Percentiles rank a stretch among this genome's conserved stretches.
Conservation (phyloP, 2,797 vertebrate species). For the Dicrostonyx torquatus region DNA sequence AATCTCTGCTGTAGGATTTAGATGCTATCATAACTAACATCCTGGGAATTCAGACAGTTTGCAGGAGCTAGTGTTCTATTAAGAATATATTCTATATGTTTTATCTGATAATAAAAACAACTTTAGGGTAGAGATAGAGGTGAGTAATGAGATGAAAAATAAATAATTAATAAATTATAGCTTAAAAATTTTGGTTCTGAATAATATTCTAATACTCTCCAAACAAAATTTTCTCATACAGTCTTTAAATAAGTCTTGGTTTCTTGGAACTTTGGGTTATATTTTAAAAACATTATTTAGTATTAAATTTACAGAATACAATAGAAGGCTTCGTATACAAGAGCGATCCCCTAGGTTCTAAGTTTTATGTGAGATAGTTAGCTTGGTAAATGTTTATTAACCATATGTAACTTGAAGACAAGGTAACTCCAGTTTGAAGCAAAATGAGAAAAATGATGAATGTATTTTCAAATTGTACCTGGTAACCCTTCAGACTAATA, state of each 20-base stretch:
- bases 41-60: not conserved
- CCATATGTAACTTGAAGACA: not conserved
- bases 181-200: not conserved
- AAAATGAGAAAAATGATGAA: not conserved
- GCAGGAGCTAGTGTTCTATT: not conserved
- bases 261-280: not conserved
- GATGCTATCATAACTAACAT: not conserved
- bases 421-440: not conserved
- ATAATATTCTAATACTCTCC: not conserved
- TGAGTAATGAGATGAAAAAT: not conserved
- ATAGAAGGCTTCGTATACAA: not conserved
- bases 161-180: not conserved
- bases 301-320: not conserved
- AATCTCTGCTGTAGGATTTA: not conserved
- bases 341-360: not conserved
- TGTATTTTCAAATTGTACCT: not conserved
- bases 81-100: not conserved
- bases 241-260: not conserved
- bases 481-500: not conserved
- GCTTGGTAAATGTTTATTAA: not conserved
- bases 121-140: too few species aligned
- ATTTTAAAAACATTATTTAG: not conserved
- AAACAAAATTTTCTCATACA: not conserved
- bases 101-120: not conserved
- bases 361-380: not conserved